A percentile compares a stretch with the other conserved stretches of the same genome.
Evolutionary conservation across 2,113 vertebrate genomes (phyloP).

Genomic region (Bujurquina vittata): DNA sequence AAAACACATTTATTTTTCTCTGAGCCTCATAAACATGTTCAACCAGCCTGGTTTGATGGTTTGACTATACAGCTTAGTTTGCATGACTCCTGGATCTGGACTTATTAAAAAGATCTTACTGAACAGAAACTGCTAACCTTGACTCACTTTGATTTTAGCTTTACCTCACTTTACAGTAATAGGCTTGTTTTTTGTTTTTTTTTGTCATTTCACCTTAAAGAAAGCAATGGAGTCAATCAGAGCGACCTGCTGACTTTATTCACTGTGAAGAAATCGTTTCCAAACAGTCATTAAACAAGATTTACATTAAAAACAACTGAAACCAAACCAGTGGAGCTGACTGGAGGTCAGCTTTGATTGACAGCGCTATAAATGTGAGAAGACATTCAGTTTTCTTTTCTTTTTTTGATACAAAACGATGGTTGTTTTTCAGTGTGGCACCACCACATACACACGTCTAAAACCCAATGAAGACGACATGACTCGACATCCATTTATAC

Average conservation of each 20-base stretch:
- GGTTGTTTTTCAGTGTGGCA: conserved; percentile 36
- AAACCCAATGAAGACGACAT: conserved; percentile 33
- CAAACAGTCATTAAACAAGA: conserved; percentile 29
- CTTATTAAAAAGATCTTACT: not conserved
- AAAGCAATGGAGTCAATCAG: not conserved
- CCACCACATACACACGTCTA: conserved; percentile 33
- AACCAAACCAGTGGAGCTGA: conserved; percentile 37
- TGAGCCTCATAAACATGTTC: not conserved
- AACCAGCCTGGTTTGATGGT: not conserved
- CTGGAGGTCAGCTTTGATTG: conserved; percentile 55
- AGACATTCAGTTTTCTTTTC: conserved; percentile 17
- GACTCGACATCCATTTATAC: conserved; percentile 52
- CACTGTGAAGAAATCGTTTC: conserved; percentile 33
- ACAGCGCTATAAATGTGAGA: conserved; percentile 48
- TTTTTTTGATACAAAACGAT: conserved; percentile 51
- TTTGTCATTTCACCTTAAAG: not conserved
- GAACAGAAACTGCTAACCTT: not conserved
- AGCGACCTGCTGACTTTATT: conserved; percentile 56
- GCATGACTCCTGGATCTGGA: not conserved
- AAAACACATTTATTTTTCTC: not conserved
- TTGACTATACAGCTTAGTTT: not conserved
- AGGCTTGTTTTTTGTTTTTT: not conserved
- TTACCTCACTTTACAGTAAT: not conserved
- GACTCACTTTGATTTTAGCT: not conserved
- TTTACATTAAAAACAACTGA: conserved; percentile 48